Base-by-base conservation (phyloP, 2,888 invertebrate genomes). In the Stenolophus ochropezus region DNA sequence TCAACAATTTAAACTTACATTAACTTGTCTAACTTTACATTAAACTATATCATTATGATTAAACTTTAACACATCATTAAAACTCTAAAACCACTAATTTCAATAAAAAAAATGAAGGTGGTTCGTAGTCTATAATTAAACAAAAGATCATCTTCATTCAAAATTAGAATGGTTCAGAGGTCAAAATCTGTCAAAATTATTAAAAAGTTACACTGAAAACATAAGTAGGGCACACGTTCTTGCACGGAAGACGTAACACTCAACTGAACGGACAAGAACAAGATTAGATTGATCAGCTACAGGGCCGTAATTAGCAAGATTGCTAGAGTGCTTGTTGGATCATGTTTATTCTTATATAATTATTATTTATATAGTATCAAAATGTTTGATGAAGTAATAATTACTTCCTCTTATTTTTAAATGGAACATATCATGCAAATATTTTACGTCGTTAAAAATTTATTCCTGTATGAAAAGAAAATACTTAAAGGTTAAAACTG, bases 191-290 rank as follows among this genome's bases (percentile, higher is more conserved):
- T 49, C 73, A 73, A 73, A 47, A 73, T 73, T 8, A 11, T 56
- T 21, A 20, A 71, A 33, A 65, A 65, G 42, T 71, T 42, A 47
- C 65, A 18, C 8, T 69, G 21, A 73, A 73, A 73, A 42, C 47
- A 23, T 73, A 73, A 49, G 49, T 73, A 73, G 73, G 73, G 14
- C 73, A 73, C 65, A 69, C 33, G 65, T 49, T 49, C 73, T 49
- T 49, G 73, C 73, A 73, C 73, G 73, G 73, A 73, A 73, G 73
- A 73, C 21, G 65, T 69, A 69, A 69, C 65, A 69, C 27, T 27
- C 33, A 14, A 16, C 65, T 69, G 33, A 69, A 69, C 65, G 33
- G 65, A 69, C 49, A 73, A 69, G 23, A 73, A 73, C 18, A 49
- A 73, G 49, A 73, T 11, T 21, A 73, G 73, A 73, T 73, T 49